Percentiles rank a stretch among this genome's conserved stretches.
Evolutionary conservation across 2,888 invertebrate species (phyloP).

Genomic region (Pharmacophagus antenor): DNA sequence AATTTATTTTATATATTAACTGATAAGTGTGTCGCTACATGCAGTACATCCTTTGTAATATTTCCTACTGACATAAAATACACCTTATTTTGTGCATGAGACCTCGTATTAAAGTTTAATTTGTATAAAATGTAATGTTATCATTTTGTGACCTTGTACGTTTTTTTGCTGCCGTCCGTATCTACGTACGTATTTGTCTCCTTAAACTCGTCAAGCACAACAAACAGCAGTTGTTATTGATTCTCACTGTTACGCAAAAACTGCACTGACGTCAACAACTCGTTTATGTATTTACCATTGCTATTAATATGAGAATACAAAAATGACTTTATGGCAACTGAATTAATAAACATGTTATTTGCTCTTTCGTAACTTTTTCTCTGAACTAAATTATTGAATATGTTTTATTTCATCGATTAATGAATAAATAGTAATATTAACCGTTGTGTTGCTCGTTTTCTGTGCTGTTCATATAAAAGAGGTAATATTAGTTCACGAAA

Average conservation of each 20-base stretch:
- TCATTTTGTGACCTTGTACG: not conserved
- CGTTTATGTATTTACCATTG: not conserved
- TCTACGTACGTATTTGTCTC: not conserved
- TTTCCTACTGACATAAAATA: not conserved
- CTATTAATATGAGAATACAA: not conserved
- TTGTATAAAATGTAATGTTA: not conserved
- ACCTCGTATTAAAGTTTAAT: not conserved
- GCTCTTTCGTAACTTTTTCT: not conserved
- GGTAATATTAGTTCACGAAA: no score
- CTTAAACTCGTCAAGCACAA: constrained; percentile 15
- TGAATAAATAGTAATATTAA: no score
- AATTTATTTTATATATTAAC: no score
- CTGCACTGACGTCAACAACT: constrained; percentile 13
- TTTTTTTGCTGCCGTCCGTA: not conserved
- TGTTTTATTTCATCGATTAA: no score
- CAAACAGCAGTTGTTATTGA: constrained; percentile 6
- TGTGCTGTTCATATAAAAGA: no score
- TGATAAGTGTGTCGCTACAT: no score
- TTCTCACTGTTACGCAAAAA: constrained; percentile 15
- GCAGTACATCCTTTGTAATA: not conserved
- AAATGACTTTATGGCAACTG: not conserved
- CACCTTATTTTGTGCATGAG: not conserved
- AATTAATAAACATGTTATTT: not conserved
- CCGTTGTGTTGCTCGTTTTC: no score
- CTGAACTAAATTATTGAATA: not conserved